These are phyloP conservation scores for Neolamprologus falcicula DNA, from an alignment of 2,113 vertebrate species.

Conservation along the genomic window DNA sequence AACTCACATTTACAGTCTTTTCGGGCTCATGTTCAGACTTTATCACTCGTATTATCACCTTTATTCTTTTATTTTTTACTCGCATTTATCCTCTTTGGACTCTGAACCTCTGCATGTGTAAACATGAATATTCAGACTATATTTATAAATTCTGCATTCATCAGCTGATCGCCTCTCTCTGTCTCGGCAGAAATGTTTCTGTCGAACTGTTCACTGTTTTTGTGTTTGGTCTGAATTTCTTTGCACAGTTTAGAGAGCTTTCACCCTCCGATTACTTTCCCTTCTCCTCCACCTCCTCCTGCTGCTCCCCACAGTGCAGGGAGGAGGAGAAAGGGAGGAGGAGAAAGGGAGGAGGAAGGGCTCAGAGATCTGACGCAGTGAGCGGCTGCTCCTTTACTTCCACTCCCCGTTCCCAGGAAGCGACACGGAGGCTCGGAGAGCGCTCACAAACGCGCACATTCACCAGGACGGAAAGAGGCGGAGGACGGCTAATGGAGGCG, in stretches of 20 bases:
- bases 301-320: neutral
- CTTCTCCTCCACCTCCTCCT: neutral
- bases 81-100: neutral
- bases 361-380: constrained; percentile 57
- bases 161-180: neutral
- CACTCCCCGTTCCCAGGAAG: constrained; percentile 12
- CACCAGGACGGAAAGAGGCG: neutral
- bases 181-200: neutral
- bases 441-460: neutral
- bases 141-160: neutral
- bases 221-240: neutral
- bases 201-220: neutral
- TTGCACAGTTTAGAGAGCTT: neutral
- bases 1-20: neutral
- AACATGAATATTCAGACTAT: neutral
- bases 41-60: neutral
- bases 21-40: neutral
- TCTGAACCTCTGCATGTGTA: neutral
- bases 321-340: neutral
- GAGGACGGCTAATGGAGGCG: neutral
- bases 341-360: neutral
- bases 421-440: neutral
- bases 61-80: neutral
- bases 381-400: constrained; percentile 24
- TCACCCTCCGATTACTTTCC: neutral